Percentiles rank a stretch among this genome's conserved stretches.
These are phyloP conservation scores for Helicoverpa zea DNA, from an alignment of 1,140 invertebrate species.

Conservation along the genomic window DNA sequence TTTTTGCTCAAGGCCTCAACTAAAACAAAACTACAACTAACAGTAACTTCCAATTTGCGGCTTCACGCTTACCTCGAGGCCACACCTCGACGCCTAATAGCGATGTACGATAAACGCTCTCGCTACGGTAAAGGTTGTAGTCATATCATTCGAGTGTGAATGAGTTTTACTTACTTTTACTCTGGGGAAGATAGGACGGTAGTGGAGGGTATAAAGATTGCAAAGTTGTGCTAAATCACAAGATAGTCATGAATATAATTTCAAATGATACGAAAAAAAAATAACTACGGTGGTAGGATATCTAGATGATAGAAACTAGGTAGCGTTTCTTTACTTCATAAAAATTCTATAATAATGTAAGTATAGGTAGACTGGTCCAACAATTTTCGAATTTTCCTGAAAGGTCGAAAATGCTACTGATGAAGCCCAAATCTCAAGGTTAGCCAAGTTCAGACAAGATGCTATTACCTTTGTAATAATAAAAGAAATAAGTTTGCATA, in stretches of 20 bases:
- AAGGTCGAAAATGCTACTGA: too few relatives aligned
- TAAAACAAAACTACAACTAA: conserved; percentile 1
- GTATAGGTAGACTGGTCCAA: too few relatives aligned
- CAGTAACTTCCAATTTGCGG: neutral
- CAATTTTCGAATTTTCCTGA: too few relatives aligned
- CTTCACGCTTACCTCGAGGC: neutral
- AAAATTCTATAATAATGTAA: too few relatives aligned
- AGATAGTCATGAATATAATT: neutral
- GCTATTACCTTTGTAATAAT: neutral
- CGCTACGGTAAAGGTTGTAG: neutral
- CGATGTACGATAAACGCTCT: conserved; percentile 31
- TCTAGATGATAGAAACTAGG: too few relatives aligned
- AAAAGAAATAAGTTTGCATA: neutral
- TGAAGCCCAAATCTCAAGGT: too few relatives aligned
- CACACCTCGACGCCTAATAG: conserved; percentile 13
- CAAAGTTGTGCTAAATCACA: neutral
- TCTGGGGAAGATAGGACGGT: neutral
- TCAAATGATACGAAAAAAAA: too few relatives aligned
- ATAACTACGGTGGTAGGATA: too few relatives aligned
- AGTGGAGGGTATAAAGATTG: neutral
- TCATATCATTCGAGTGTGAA: conserved; percentile 30
- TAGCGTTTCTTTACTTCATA: too few relatives aligned
- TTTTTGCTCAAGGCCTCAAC: neutral
- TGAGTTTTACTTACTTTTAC: conserved; percentile 26
- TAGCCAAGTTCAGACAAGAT: too few relatives aligned